Evolutionary conservation across 2,888 invertebrate species (phyloP), one percentile per base, ranked within the genome.

Genomic region (Fragum whitleyi): DNA sequence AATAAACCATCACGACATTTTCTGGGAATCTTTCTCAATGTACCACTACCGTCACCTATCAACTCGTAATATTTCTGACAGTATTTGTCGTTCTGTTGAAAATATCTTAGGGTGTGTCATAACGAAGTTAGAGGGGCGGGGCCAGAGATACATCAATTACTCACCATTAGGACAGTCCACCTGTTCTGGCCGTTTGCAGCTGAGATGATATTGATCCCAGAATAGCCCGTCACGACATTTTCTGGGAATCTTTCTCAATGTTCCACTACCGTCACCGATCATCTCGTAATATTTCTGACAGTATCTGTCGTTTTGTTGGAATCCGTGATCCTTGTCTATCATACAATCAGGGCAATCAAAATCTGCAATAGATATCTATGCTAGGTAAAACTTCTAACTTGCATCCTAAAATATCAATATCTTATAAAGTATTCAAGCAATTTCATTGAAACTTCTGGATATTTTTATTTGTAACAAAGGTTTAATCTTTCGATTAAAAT

Each of bases 201-300:
- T 80, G 32, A 80, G 65, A 19, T 70, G 59, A 28, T 72, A 73
- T 36, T 81, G 75, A 57, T 86, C 85, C 86, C 86, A 88, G 76
- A 86, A 88, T 11, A 80, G 71, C 16, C 88, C 86, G 59, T 77
- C 83, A 3, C 73, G 69, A 69, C 88, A 88, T 32, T 81, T 84
- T 32, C 78, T 73, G 6, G 61, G 39, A 16, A 73, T 55, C 57
- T 70, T 77, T 6, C 70, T 67, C 7, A 79, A 62, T 1, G 57
- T 77, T 0, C 88, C 88, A 11, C 83, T 39, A 11, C 67, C 73
- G 57, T 78, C 80, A 0, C 79, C 78, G 19, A 77, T 67, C n/a
- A 88, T 78, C 39, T 85, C 74, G n/a, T 83, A 74, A 51, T 77
- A 88, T 36, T 86, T 86, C 19, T 75, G 78, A 57, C 88, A 88